Percentiles rank a stretch among this genome's conserved stretches.
phyloP scores from a whole-genome alignment of 2,797 vertebrate species.

The Scomberomorus guttatus region DNA sequence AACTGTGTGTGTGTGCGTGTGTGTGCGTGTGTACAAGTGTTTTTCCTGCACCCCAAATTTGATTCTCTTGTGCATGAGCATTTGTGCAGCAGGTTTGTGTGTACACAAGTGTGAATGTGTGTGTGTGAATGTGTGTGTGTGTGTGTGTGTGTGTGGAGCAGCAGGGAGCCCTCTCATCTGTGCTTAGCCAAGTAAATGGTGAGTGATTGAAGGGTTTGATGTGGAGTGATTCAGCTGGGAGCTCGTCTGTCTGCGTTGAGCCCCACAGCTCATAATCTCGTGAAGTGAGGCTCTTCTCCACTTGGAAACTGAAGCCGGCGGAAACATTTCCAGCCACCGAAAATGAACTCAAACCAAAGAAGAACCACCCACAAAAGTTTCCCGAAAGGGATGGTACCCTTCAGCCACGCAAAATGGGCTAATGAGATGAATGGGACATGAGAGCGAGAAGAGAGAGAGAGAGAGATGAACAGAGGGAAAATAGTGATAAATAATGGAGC shows the following conservation, averaged over 20 bases:
- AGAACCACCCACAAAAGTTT: constrained; percentile 70
- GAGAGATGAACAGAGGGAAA: constrained; percentile 34
- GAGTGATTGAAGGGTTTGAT: constrained; percentile 84
- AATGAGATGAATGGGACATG: constrained; percentile 54
- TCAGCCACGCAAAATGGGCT: constrained; percentile 59
- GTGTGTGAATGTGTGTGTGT: constrained; percentile 50
- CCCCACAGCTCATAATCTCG: constrained; percentile 71
- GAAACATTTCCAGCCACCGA: constrained; percentile 57
- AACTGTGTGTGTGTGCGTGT: constrained; percentile 15
- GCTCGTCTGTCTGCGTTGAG: constrained; percentile 72
- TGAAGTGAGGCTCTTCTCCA: constrained; percentile 52
- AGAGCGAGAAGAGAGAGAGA: constrained; percentile 37
- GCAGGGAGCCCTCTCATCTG: constrained; percentile 76
- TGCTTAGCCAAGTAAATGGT: constrained; percentile 82
- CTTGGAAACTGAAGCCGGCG: constrained; percentile 44
- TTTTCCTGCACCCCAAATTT: constrained; percentile 35
- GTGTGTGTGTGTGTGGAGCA: constrained; percentile 37
- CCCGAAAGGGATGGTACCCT: constrained; percentile 56
- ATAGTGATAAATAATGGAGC: constrained; percentile 19
- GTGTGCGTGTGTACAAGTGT: constrained; percentile 19
- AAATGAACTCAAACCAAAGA: constrained; percentile 69
- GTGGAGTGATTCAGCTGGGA: constrained; percentile 80
- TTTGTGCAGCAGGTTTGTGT: constrained; percentile 58
- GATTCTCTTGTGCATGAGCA: constrained; percentile 31
- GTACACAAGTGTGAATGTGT: constrained; percentile 45